phyloP scores from a whole-genome alignment of 2,797 vertebrate species.

The Acropternis orthonyx region DNA sequence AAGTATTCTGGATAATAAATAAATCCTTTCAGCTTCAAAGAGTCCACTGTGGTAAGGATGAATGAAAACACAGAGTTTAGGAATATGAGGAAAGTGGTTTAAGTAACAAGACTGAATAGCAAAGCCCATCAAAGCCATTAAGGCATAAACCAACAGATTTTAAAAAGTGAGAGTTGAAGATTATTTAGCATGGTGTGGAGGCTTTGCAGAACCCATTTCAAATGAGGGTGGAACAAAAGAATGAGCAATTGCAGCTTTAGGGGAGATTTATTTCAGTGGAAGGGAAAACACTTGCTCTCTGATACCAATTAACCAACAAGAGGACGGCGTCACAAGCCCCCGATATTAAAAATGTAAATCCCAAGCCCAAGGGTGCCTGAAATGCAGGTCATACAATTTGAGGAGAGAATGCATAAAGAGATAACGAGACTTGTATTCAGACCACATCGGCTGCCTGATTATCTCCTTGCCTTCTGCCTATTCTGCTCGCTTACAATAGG shows the following conservation, averaged over 20 bases:
- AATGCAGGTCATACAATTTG: conserved; percentile 78
- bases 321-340: conserved; percentile 76
- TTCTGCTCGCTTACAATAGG: conserved; percentile 5
- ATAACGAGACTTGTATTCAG: conserved; percentile 66
- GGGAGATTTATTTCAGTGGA: conserved; percentile 80
- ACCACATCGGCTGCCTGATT: conserved; percentile 65
- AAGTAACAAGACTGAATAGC: conserved; percentile 76
- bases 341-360: conserved; percentile 84
- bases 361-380: conserved; percentile 76
- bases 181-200: conserved; percentile 79
- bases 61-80: conserved; percentile 69
- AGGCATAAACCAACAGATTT: conserved; percentile 83
- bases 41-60: conserved; percentile 67
- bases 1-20: conserved; percentile 76
- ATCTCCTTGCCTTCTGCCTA: conserved; percentile 56
- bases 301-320: conserved; percentile 82
- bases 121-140: conserved; percentile 82
- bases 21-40: conserved; percentile 80
- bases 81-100: conserved; percentile 71
- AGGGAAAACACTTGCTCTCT: conserved; percentile 81
- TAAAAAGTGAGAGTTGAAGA: conserved; percentile 79
- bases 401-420: conserved; percentile 73
- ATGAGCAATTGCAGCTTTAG: conserved; percentile 78
- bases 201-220: conserved; percentile 79
- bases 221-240: conserved; percentile 82